These are phyloP conservation scores for Micronycteris hirsuta DNA, from an alignment of 2,113 vertebrate genomes.

Conservation along the genomic window DNA sequence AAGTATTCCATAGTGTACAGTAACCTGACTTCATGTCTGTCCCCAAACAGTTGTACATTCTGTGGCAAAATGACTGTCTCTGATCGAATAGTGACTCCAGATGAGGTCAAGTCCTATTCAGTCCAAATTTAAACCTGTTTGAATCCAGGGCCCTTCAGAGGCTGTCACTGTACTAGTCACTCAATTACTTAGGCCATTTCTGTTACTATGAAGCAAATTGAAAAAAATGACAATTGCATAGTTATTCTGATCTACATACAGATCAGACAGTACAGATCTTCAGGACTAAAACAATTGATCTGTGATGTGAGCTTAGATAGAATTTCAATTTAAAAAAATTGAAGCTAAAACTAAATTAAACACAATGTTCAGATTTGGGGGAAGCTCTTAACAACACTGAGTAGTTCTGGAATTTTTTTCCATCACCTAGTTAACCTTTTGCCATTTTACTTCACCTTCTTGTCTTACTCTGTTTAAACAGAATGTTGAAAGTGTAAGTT, in stretches of 20 bases:
- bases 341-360: background rate
- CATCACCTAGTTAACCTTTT: background rate
- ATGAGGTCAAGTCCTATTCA: background rate
- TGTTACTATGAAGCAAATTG: background rate
- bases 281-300: background rate
- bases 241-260: background rate
- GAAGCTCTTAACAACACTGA: background rate
- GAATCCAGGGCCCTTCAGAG: background rate
- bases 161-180: background rate
- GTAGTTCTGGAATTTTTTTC: background rate
- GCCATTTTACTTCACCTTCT: background rate
- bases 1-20: background rate
- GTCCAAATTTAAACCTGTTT: background rate
- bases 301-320: background rate
- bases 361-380: background rate
- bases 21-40: background rate
- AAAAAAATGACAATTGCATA: background rate
- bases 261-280: background rate
- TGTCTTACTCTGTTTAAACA: background rate
- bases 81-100: background rate
- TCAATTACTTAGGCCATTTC: background rate
- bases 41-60: background rate
- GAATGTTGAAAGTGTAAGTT: background rate
- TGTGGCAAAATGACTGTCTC: background rate
- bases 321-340: constrained; percentile 8